Percentiles rank a stretch among this genome's conserved stretches.
Evolutionary conservation across 2,888 invertebrate species (phyloP).

Genomic region (Gymnosoma rotundatum): DNA sequence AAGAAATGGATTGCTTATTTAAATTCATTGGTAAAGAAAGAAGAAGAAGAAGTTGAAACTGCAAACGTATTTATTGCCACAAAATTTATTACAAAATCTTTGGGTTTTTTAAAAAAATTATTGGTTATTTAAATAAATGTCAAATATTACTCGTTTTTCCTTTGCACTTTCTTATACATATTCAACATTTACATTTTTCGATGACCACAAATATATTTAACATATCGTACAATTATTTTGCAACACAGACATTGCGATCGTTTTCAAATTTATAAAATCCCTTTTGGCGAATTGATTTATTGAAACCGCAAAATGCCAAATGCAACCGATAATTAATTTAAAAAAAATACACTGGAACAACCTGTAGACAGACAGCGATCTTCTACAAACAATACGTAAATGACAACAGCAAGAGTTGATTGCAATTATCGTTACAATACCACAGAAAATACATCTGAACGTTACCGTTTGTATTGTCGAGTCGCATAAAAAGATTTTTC

Average conservation of each 20-base stretch:
- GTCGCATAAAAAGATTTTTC: conserved; percentile 55
- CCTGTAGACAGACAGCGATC: conserved; percentile 49
- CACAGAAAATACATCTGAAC: neutral
- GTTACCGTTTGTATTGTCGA: conserved; percentile 16
- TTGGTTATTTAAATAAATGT: conserved; percentile 34
- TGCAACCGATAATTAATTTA: conserved; percentile 77
- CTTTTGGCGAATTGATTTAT: conserved; percentile 77
- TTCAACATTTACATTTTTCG: conserved; percentile 16
- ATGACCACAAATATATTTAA: conserved; percentile 28
- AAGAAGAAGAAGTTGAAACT: neutral
- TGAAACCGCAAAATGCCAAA: conserved; percentile 73
- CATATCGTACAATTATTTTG: conserved; percentile 5
- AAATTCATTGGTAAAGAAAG: too few relatives aligned
- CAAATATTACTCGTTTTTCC: conserved; percentile 30
- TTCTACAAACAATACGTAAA: conserved; percentile 65
- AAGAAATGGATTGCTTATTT: too few relatives aligned
- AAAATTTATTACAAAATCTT: neutral
- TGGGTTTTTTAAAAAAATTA: conserved; percentile 8
- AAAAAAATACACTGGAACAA: conserved; percentile 46
- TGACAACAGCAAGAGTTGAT: conserved; percentile 53
- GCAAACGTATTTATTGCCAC: too few relatives aligned
- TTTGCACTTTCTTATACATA: conserved; percentile 36
- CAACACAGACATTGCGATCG: neutral
- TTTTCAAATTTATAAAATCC: conserved; percentile 46
- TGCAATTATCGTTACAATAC: conserved; percentile 18